phyloP scores from a whole-genome alignment of 2,888 invertebrate genomes.

The Scaeva pyrastri region DNA sequence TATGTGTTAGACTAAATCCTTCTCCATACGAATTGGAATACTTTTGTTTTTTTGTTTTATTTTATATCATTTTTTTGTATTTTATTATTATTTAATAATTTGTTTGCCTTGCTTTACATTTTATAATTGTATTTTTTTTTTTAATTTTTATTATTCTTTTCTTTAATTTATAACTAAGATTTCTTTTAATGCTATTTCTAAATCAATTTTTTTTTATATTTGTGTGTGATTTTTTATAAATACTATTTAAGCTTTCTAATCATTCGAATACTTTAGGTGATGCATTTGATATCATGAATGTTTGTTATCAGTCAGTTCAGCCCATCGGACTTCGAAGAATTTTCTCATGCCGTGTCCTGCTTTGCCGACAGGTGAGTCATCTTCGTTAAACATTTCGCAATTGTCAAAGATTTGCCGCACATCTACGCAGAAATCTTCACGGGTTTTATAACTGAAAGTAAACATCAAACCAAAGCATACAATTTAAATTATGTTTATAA shows the following conservation, averaged over 20 bases:
- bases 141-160: constrained; percentile 1
- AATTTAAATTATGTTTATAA: too few relatives aligned
- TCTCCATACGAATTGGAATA: constrained; percentile 72
- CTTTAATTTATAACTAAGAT: constrained; percentile 64
- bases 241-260: constrained; percentile 76
- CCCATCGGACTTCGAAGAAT: constrained; percentile 96
- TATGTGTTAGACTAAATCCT: constrained; percentile 66
- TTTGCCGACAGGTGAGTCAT: constrained; percentile 98
- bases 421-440: constrained; percentile 96
- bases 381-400: constrained; percentile 99
- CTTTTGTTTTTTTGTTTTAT: constrained; percentile 64
- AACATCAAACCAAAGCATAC: neutral
- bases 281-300: constrained; percentile 84
- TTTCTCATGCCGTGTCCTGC: constrained; percentile 97
- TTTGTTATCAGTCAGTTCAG: constrained; percentile 86
- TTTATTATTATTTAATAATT: constrained; percentile 55
- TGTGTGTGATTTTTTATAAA: constrained; percentile 65
- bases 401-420: constrained; percentile 98
- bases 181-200: constrained; percentile 66
- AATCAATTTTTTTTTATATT: constrained; percentile 49
- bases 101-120: constrained; percentile 73
- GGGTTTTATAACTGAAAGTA: constrained; percentile 93
- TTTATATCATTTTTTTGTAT: constrained; percentile 36
- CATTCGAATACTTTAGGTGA: constrained; percentile 78
- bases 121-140: constrained; percentile 59